These are phyloP conservation scores for Harlomillsia oculata DNA, from an alignment of 1,140 invertebrate genomes.

Conservation along the genomic window DNA sequence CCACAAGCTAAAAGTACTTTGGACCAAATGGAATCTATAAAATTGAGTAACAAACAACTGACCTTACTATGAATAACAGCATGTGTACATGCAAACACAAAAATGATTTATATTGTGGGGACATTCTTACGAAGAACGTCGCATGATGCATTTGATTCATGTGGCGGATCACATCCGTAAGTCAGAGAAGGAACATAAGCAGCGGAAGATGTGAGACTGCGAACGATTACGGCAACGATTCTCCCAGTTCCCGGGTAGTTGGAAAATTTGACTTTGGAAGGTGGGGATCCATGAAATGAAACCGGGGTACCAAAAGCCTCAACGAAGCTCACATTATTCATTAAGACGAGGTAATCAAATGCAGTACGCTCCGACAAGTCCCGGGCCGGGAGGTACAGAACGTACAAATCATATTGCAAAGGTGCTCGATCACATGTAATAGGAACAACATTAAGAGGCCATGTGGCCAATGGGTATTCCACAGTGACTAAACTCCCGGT, in stretches of 20 bases:
- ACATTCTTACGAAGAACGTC: not conserved
- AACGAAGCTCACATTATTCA: constrained; percentile 53
- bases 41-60: not conserved
- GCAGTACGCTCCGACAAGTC: constrained; percentile 50
- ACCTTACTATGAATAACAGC: not conserved
- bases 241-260: constrained; percentile 54
- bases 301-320: constrained; percentile 42
- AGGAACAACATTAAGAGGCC: constrained; percentile 34
- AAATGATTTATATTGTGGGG: not conserved
- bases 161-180: constrained; percentile 60
- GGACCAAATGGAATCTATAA: constrained; percentile 31
- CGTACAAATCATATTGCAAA: constrained; percentile 51
- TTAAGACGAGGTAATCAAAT: constrained; percentile 51
- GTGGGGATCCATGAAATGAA: constrained; percentile 20
- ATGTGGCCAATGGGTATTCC: constrained; percentile 49
- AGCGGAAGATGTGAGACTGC: constrained; percentile 40
- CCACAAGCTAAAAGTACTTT: constrained; percentile 45
- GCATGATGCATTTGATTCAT: no score
- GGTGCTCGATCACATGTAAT: constrained; percentile 38
- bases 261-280: constrained; percentile 42
- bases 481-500: constrained; percentile 48
- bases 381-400: constrained; percentile 51
- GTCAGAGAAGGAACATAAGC: constrained; percentile 57
- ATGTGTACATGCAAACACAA: not conserved
- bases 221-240: constrained; percentile 46